Base-by-base conservation (phyloP, 2,113 vertebrate species). In the Nerophis lumbriciformis region DNA sequence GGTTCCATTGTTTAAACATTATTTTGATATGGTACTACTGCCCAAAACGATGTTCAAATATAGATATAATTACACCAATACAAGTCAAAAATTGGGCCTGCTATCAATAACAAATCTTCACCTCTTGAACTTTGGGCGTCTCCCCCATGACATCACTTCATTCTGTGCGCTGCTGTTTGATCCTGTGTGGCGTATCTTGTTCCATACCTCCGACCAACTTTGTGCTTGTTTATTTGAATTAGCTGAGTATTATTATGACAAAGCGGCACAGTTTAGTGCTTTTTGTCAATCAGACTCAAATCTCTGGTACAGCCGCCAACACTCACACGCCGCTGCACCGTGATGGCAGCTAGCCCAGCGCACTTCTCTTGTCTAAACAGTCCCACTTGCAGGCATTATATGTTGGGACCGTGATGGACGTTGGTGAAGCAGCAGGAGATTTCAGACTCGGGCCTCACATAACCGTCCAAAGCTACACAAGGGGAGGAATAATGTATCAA, bases 191-290 rank as follows among this genome's bases (percentile, higher is more conserved):
- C 63, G 58, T 72, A 67, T 85, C 65, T 63, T 50, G 72, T 76
- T 81, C 54, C 66, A 63, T 71, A 71, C 58, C 75, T 60, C 52
- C 0, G 38, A 71, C 65, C 70, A 68, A 63, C 13, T 72, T 77
- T 68, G 60, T 16, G 60, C 48, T 1, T 13, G 70, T 86, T 82
- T 88, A 85, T 88, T 88, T 87, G 65, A 86, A 80, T 71, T 74
- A 66, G 74, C 73, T 53, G 51, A 69, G 72, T 81, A 77, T 68
- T 86, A 73, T 85, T 90, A 83, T 80, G 74, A 78, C 72, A 75
- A 70, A 82, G 83, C 80, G 84, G 72, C 73, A 78, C 62, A 79
- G 77, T 85, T 85, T 76, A 80, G 71, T 69, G 61, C 69, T 72
- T 48, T 71, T 61, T 68, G 76, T 86, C 78, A 83, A 72, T 83